Evolutionary conservation across 2,797 vertebrate genomes (phyloP), one percentile per base, ranked within the genome.

Genomic region (Anguilla marmorata): DNA sequence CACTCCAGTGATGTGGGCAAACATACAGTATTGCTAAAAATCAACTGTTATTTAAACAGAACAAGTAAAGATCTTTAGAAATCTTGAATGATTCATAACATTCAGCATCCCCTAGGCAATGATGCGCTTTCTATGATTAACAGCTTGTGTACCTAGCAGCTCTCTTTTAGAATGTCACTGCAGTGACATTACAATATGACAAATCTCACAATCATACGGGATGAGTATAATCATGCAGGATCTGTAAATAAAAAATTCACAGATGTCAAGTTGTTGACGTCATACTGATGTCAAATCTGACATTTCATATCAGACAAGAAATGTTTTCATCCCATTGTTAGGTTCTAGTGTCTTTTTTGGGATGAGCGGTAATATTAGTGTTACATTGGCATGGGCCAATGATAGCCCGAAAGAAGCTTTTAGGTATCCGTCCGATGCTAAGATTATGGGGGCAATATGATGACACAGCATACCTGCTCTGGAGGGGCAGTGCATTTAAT

Each of bases 21-120:
- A 69, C 63, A 69, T 80, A 48, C 83, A 54, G 83, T 27, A 16
- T 84, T 30, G 52, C 83, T 54, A 52, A 84, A 84, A 84, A 30
- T 27, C n/a, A 30, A 14, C n/a, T 56, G 50, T 30, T 84, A 16
- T 83, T 45, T 48, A 52, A 83, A 24, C 80, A 48, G 37, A 83
- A 83, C 41, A 52, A 24, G 45, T 24, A 24, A 83, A 83, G 33
- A 8, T 33, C 27, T 74, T 30, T 30, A 74, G 24, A n/a, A 69
- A 69, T 69, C 14, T 69, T n/a, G 63, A 69, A 37, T 74, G 30
- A 30, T 74, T 74, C 69, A 74, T 74, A 30, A 33, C 27, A 74
- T 14, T 33, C 27, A 12, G 33, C 12, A 30, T 74, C 69, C 30
- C 27, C 69, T 33, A 5, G 6, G n/a, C 8, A 27, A 69, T 69